Evolutionary conservation across 2,888 invertebrate genomes (phyloP).

Genomic region (Cacoxenus indagator): DNA sequence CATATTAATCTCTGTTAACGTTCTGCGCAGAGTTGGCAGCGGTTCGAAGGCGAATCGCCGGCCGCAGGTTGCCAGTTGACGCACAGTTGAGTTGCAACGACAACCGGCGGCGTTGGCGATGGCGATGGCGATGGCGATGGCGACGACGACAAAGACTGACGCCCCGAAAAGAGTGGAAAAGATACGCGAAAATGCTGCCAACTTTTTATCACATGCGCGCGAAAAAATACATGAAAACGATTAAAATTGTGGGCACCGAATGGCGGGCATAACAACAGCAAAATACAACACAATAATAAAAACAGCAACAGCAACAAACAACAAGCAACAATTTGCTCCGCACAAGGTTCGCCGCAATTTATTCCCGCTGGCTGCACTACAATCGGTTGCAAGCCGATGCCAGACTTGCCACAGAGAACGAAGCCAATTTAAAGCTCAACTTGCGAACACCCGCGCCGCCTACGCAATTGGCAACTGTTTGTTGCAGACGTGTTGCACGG

Average conservation of each 20-base stretch:
- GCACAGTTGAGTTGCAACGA: slow-evolving; percentile 29
- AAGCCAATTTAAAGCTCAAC: not conserved
- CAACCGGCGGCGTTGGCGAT: not conserved
- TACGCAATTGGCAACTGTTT: slow-evolving; percentile 40
- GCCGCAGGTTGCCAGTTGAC: slow-evolving; percentile 29
- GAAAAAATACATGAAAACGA: slow-evolving; percentile 24
- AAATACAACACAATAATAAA: not conserved
- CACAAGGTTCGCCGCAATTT: not conserved
- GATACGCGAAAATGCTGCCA: slow-evolving; percentile 45
- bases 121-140: not conserved
- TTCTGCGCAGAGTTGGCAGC: slow-evolving; percentile 47
- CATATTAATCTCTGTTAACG: slow-evolving; percentile 68
- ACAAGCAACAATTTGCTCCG: not conserved
- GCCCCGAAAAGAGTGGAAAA: not conserved
- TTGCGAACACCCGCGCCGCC: slow-evolving; percentile 10
- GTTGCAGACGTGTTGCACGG: slow-evolving; percentile 52
- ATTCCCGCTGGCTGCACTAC: not conserved
- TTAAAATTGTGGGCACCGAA: slow-evolving; percentile 18
- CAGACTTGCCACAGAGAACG: not conserved
- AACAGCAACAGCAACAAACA: not conserved
- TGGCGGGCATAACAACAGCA: not conserved
- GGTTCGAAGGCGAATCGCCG: slow-evolving; percentile 36
- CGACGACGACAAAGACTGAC: not conserved
- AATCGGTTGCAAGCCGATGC: not conserved
- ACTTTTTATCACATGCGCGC: slow-evolving; percentile 46